Conservation (phyloP, 2,888 invertebrate species). For the Scelioninae gen. 1 region DNA sequence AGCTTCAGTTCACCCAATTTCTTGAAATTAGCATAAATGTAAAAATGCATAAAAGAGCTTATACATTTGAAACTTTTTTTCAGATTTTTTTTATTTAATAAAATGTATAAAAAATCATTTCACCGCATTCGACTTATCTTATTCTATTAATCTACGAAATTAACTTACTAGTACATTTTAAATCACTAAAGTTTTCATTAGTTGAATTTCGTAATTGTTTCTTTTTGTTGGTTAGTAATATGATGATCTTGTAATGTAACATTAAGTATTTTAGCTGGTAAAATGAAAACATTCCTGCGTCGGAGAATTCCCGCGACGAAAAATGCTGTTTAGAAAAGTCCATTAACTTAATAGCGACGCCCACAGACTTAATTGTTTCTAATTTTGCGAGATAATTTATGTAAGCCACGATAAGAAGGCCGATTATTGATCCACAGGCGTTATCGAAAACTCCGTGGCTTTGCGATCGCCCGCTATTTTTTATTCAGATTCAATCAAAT, state of each 20-base stretch:
- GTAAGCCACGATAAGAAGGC: slow-evolving; percentile 41
- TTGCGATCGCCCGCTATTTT: neutral
- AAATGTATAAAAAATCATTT: too few relatives aligned
- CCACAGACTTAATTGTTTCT: slow-evolving; percentile 53
- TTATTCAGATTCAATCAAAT: slow-evolving; percentile 47
- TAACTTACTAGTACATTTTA: too few relatives aligned
- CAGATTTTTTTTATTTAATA: too few relatives aligned
- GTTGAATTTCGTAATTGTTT: slow-evolving; percentile 10
- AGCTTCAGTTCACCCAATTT: too few relatives aligned
- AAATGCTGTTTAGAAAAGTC: slow-evolving; percentile 49
- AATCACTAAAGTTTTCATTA: slow-evolving; percentile 1
- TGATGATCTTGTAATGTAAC: slow-evolving; percentile 15
- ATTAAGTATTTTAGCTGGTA: slow-evolving; percentile 1
- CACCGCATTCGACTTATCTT: too few relatives aligned
- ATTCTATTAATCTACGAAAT: too few relatives aligned
- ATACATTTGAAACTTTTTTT: too few relatives aligned
- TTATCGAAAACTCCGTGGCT: slow-evolving; percentile 34
- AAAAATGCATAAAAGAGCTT: too few relatives aligned
- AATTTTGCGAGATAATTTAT: slow-evolving; percentile 54
- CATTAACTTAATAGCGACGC: slow-evolving; percentile 50
- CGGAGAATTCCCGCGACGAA: slow-evolving; percentile 10
- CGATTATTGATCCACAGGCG: slow-evolving; percentile 48
- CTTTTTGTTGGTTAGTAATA: slow-evolving; percentile 9
- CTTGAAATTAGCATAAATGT: too few relatives aligned
- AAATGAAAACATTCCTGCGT: slow-evolving; percentile 50